Base-by-base conservation (phyloP, 2,113 vertebrate species). In the Cyphomyrus discorhynchus region DNA sequence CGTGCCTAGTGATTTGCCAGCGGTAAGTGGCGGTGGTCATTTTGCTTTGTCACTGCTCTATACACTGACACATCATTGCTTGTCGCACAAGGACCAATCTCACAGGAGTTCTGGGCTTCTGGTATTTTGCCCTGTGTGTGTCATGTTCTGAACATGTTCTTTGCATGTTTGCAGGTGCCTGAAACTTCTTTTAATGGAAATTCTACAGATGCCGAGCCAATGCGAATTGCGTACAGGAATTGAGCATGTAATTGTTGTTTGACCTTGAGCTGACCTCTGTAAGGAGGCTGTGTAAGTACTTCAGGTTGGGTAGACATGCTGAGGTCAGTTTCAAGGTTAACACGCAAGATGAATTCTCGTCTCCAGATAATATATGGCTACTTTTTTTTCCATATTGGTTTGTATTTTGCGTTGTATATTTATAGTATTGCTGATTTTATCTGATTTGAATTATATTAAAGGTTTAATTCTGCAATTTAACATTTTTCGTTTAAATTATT, bases 401-500 rank as follows among this genome's bases (percentile, higher is more conserved):
- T 80, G 35, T 17, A 2, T 80, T 77, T 77, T 77, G 70, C 27
- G 15, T 80, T 80, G 31, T 88, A 19, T 62, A 35, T 88, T 66
- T 88, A 31, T 88, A 58, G 27, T 31, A 70, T 13, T 45, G 52
- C 35, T 46, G 31, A 10, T 39, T 45, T 66, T 45, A 42, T 15
- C 31, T n/a, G 6, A 42, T 62, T 31, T 21, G 52, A 45, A 62
- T 58, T 39, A 11, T 58, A 62, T 88, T 4, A 13, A 9, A 58
- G 19, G 15, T 31, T 87, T 31, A 17, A 58, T 88, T 62, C 87
- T 87, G 49, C 13, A 17, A 56, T 53, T 24, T 24, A 88, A 46
- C 24, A 31, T 88, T n/a, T 88, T 88, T 46, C 24, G 19, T 66
- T 80, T 88, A 88, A 88, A 5, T 88, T 88, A 88, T 88, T 88